These are phyloP conservation scores for Apomyelois bistriatella DNA, from an alignment of 2,888 invertebrate genomes.

Conservation along the genomic window DNA sequence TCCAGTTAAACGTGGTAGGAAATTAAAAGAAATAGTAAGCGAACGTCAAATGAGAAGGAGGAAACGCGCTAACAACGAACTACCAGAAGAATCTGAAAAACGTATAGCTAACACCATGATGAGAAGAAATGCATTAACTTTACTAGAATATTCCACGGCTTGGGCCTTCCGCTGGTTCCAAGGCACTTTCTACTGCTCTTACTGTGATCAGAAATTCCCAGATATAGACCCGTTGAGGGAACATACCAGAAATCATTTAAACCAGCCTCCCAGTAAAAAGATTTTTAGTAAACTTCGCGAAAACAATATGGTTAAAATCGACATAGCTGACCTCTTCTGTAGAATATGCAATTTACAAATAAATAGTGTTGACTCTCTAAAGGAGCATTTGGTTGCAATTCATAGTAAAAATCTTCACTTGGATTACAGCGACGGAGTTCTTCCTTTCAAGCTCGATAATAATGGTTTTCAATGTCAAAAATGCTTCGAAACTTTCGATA, in stretches of 20 bases:
- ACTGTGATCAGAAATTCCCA: conserved; percentile 58
- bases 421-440: conserved; percentile 59
- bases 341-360: conserved; percentile 46
- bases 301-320: conserved; percentile 72
- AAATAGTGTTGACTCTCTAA: conserved; percentile 45
- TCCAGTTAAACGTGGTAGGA: conserved; percentile 50
- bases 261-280: conserved; percentile 45
- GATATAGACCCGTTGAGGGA: conserved; percentile 48
- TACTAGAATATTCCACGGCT: conserved; percentile 64
- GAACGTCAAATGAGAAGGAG: conserved; percentile 68
- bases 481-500: conserved; percentile 45
- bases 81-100: conserved; percentile 63
- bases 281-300: conserved; percentile 64
- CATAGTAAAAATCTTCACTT: conserved; percentile 45
- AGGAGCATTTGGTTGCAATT: conserved; percentile 44
- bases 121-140: conserved; percentile 59
- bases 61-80: conserved; percentile 64
- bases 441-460: conserved; percentile 60
- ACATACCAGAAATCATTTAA: conserved; percentile 50
- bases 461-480: conserved; percentile 55
- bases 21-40: conserved; percentile 65
- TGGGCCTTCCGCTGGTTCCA: conserved; percentile 72
- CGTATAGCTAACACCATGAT: conserved; percentile 69
- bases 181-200: conserved; percentile 63
- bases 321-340: conserved; percentile 54